phyloP scores from a whole-genome alignment of 1,140 invertebrate species.

The Drosophila nebulosa region DNA sequence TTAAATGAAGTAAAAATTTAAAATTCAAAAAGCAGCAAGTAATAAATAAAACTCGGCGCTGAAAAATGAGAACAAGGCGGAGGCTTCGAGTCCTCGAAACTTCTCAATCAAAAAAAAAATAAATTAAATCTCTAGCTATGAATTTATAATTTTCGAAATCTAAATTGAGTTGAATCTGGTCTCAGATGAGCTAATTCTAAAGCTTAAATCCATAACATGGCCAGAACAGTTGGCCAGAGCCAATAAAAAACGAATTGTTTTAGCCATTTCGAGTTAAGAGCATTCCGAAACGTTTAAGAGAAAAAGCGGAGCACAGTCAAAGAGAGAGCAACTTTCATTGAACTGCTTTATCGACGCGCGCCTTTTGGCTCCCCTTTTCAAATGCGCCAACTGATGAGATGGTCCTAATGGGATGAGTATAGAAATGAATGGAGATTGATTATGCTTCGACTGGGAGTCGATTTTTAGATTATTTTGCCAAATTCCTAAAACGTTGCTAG shows the following conservation, averaged over 20 bases:
- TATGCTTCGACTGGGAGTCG: no score
- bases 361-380: background rate
- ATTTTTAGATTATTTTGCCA: no score
- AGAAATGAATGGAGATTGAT: background rate
- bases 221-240: background rate
- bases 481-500: no score
- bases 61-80: background rate
- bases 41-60: conserved; percentile 31
- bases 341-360: conserved; percentile 32
- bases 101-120: background rate
- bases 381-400: background rate
- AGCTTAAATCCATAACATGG: background rate
- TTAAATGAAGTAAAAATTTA: conserved; percentile 49
- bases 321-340: background rate
- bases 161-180: conserved; percentile 28
- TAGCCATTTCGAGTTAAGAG: background rate
- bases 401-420: no score
- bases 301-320: background rate
- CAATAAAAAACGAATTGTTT: conserved; percentile 24
- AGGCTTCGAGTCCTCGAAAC: conserved; percentile 3
- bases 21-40: conserved; percentile 39
- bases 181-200: no score
- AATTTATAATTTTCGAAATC: background rate
- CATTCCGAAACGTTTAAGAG: background rate
- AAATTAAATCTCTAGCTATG: background rate